Evolutionary conservation across 2,797 vertebrate genomes (phyloP).

Genomic region (Cichlasoma orientale): DNA sequence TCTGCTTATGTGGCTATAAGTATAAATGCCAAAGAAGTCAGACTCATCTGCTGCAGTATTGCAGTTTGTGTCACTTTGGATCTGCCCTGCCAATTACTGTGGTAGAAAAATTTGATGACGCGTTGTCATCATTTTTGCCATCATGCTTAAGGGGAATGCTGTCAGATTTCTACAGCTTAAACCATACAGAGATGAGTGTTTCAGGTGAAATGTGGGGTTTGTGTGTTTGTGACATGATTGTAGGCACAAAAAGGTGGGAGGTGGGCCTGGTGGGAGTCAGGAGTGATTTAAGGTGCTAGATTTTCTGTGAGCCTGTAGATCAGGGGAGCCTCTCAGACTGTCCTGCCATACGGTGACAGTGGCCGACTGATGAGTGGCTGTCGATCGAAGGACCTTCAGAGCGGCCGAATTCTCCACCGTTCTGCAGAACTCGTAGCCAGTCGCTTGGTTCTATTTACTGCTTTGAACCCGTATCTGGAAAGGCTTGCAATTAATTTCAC

Average conservation of each 20-base stretch:
- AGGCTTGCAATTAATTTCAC: slow-evolving; percentile 42
- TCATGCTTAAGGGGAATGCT: slow-evolving; percentile 17
- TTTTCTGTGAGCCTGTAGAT: slow-evolving; percentile 73
- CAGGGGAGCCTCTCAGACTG: slow-evolving; percentile 60
- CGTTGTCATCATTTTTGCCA: slow-evolving; percentile 15
- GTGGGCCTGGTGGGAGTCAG: slow-evolving; percentile 4
- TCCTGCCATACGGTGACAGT: slow-evolving; percentile 57
- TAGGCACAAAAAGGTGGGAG: slow-evolving; percentile 26
- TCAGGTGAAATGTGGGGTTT: slow-evolving; percentile 1
- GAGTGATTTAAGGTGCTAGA: slow-evolving; percentile 75
- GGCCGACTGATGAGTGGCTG: slow-evolving; percentile 58
- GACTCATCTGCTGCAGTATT: slow-evolving; percentile 51
- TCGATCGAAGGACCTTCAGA: slow-evolving; percentile 72
- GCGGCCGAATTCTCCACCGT: slow-evolving; percentile 48
- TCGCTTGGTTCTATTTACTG: slow-evolving; percentile 53
- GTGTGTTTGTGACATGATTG: slow-evolving; percentile 28
- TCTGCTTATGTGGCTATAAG: slow-evolving; percentile 45
- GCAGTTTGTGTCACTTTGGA: slow-evolving; percentile 55
- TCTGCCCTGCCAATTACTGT: slow-evolving; percentile 54
- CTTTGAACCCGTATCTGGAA: slow-evolving; percentile 32
- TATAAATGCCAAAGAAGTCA: slow-evolving; percentile 48
- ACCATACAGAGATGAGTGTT: slow-evolving; percentile 29
- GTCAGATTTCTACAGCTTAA: slow-evolving; percentile 20
- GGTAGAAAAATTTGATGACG: slow-evolving; percentile 35
- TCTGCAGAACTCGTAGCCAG: slow-evolving; percentile 57